Evolutionary conservation across 2,888 invertebrate genomes (phyloP), one percentile per base, ranked within the genome.

Genomic region (Saturnia pavonia): DNA sequence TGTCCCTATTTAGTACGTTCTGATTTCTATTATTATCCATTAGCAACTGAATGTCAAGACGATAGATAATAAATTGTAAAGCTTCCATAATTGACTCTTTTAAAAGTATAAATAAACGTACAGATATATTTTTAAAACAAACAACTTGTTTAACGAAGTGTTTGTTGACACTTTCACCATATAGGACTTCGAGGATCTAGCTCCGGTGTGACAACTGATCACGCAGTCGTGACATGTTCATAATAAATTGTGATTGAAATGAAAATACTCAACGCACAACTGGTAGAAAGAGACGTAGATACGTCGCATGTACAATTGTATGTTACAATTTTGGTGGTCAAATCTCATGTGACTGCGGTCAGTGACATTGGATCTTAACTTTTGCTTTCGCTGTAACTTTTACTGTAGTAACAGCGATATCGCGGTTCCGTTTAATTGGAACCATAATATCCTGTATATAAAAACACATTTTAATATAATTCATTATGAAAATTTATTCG

Each of bases 141-240:
- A 86, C 81, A 82, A 80, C 77, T 74, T 77, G 75, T 77, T 77
- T 72, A 70, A 76, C 74, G 75, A 79, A 78, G 80, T 81, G 75
- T 82, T 78, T 90, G 85, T 91, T 91, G 89, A 88, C 88, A 91
- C 92, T 92, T 92, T 92, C 92, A 80, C 91, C 74, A 60, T 72
- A 76, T 82, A 87, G 84, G 84, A 86, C 82, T 80, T 80, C 74
- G 80, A 82, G 82, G 83, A 84, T 79, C 80, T 82, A 77, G 81
- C 77, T 78, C 76, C 43, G 48, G 68, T 78, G 75, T 77, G 82
- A 80, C 81, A 80, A 82, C 74, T 73, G 82, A 83, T 85, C 85
- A 82, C 71, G 71, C 70, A 70, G 73, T 67, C 68, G 63, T 22
- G 69, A 75, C 74, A 72, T 76, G 77, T 76, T 14, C 27, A 60